Evolutionary conservation across 2,113 vertebrate genomes (phyloP), one percentile per base, ranked within the genome.

Genomic region (Sarotherodon lohbergeri): DNA sequence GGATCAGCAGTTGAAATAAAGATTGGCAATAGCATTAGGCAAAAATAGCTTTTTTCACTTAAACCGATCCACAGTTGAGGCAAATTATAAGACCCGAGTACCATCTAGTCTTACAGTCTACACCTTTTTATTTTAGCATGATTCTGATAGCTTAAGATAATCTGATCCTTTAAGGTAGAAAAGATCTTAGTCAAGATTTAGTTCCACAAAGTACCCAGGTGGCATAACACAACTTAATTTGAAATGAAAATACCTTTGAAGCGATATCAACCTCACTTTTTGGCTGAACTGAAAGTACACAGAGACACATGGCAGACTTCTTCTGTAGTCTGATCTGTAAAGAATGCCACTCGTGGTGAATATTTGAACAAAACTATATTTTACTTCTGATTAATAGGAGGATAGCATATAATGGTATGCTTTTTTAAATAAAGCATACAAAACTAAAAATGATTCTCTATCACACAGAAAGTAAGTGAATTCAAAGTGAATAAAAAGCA

Each of bases 31-130:
- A 81, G 14, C 27, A 71, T 81, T 61, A 61, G 85, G 43, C 63
- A 79, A 89, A 90, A 17, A 76, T 76, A 76, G 82, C 63, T 87
- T 87, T 16, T 90, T 86, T 85, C 54, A 61, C 89, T 81, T 87
- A 76, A 93, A 95, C 91, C 81, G 68, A 89, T 94, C 90, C 86
- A 93, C 89, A 94, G 91, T 89, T 84, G 84, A 92, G 91, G 84
- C 81, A 92, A 83, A 81, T 85, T 76, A 63, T 32, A 86, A 90
- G 29, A 85, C 63, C 84, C 1, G 17, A 76, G 92, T 92, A 95
- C 93, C 94, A 88, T 88, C 82, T 61, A 81, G 41, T 89, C 56
- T 84, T 52, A 34, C 19, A 79, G 19, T 81, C 80, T 57, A 81
- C 88, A 86, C 57, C 61, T 59, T 32, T 39, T 78, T 59, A 82